Conservation (phyloP, 1,140 invertebrate genomes). For the Pinna nobilis region DNA sequence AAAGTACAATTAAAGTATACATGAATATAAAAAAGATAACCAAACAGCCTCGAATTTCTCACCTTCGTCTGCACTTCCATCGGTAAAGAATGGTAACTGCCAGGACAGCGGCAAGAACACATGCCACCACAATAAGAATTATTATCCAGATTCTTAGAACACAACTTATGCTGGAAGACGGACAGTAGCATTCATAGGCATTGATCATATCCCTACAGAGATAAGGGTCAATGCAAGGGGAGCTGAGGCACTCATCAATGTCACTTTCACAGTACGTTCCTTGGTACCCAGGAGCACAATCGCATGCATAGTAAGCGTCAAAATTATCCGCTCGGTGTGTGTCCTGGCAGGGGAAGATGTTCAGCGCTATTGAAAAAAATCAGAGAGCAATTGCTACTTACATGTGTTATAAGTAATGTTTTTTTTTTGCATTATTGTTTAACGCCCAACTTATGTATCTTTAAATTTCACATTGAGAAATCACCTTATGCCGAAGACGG, state of each 20-base stretch:
- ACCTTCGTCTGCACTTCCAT: slow-evolving; percentile 38
- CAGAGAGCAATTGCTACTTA: too few species aligned
- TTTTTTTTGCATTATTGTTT: too few species aligned
- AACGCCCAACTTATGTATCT: too few species aligned
- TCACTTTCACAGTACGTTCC: slow-evolving; percentile 88
- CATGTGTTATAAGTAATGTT: too few species aligned
- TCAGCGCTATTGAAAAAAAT: neutral
- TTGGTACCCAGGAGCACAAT: slow-evolving; percentile 89
- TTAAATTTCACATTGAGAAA: too few species aligned
- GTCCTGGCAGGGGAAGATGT: slow-evolving; percentile 40
- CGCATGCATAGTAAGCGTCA: slow-evolving; percentile 82
- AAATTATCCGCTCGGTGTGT: slow-evolving; percentile 27
- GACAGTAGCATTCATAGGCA: slow-evolving; percentile 44
- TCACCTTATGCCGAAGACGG: too few species aligned
- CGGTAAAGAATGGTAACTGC: slow-evolving; percentile 16
- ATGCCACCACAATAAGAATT: slow-evolving; percentile 31
- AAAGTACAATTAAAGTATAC: too few species aligned
- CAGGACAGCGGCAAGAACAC: slow-evolving; percentile 27
- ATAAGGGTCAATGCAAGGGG: slow-evolving; percentile 81
- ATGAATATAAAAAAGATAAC: too few species aligned
- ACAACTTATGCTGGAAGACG: slow-evolving; percentile 36
- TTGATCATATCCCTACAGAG: slow-evolving; percentile 39
- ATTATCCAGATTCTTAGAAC: slow-evolving; percentile 48
- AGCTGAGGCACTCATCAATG: slow-evolving; percentile 83
- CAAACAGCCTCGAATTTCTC: too few species aligned